Evolutionary conservation across 2,113 vertebrate genomes (phyloP), one percentile per base, ranked within the genome.

Genomic region (Eira barbara): DNA sequence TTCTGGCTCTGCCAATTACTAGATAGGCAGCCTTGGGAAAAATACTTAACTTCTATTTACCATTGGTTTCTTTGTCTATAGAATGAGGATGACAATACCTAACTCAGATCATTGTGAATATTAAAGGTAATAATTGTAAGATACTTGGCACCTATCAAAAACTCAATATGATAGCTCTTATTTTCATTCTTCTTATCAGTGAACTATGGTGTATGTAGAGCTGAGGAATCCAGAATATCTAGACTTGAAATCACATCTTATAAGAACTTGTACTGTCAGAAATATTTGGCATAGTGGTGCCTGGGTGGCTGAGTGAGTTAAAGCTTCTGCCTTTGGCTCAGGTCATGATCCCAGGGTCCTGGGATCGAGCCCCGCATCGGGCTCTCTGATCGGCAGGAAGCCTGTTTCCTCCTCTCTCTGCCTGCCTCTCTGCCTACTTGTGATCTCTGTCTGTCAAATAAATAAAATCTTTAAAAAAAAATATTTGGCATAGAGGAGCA

Each of bases 41-140:
- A 15, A 27, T 73, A 39, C 15, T 73, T n/a, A 47, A 45, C 4
- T 57, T 91, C 47, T 80, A 59, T 76, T 74, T 45, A 78, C 17
- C 4, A 8, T 55, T 87, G 69, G 27, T 39, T 94, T 94, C 55
- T 36, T n/a, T 78, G 52, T 71, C 21, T 85, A 17, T 84, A 65
- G 73, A 49, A 71, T 74, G 31, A 92, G 17, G n/a, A 90, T 94
- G 61, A 36, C 0, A 57, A 27, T 49, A 49, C 4, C 17, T 81
- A 76, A 73, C 29, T 85, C 63, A 29, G 55, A 88, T 86, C 73
- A n/a, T 2, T 87, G 69, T 27, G 25, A 31, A 31, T 83, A 52
- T 92, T 92, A 84, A 95, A 83, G 23, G 47, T 80, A 10, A 95
- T 92, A 23, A 25, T 89, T 93, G 27, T 59, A 84, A 80, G 71